Conservation (phyloP, 2,113 vertebrate genomes). For the Melozone crissalis region DNA sequence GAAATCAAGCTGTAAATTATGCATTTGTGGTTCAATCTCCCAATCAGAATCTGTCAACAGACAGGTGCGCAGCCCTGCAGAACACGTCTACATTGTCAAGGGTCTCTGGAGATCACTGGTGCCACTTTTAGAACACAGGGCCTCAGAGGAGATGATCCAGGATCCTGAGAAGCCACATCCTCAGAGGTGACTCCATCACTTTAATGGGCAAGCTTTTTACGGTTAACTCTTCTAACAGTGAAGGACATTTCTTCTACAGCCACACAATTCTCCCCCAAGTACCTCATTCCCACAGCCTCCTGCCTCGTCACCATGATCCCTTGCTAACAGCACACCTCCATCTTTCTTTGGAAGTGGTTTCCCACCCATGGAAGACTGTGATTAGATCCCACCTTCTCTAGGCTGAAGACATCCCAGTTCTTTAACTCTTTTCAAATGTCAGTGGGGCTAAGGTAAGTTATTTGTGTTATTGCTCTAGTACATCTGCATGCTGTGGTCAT, state of each 20-base stretch:
- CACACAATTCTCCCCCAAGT: background rate
- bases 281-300: background rate
- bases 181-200: background rate
- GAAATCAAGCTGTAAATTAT: background rate
- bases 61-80: fast-evolving
- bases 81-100: fast-evolving
- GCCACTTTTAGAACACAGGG: background rate
- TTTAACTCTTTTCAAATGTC: background rate
- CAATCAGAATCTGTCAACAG: fast-evolving
- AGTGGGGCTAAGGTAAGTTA: background rate
- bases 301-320: fast-evolving
- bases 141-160: background rate
- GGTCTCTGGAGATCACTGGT: background rate
- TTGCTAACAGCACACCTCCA: background rate
- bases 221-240: fast-evolving
- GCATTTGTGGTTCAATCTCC: background rate
- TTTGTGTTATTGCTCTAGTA: fast-evolving
- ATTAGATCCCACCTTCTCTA: background rate
- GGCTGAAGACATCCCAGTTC: background rate
- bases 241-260: background rate
- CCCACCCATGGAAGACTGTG: background rate
- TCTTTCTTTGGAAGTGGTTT: background rate
- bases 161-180: background rate
- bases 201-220: background rate
- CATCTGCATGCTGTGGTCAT: fast-evolving